Evolutionary conservation across 2,888 invertebrate genomes (phyloP).

Genomic region (Lepidocyrtoides sp.): DNA sequence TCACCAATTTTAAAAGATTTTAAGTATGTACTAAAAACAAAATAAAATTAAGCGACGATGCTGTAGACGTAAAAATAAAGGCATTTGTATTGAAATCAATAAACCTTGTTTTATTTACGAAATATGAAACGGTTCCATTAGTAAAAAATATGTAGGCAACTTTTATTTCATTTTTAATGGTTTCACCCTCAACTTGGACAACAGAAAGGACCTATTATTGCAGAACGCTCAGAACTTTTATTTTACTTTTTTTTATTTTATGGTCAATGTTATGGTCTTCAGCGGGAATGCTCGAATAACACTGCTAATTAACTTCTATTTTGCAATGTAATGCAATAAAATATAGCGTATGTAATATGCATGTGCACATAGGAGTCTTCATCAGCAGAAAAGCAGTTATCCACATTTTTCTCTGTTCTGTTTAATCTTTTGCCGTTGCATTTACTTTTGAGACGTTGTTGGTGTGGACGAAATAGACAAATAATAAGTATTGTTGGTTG

Average conservation of each 20-base stretch:
- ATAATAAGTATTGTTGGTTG: not conserved
- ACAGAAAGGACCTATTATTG: not conserved
- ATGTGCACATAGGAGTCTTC: not conserved
- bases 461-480: not conserved
- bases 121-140: slow-evolving; percentile 37
- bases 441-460: not conserved
- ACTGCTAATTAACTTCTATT: slow-evolving; percentile 43
- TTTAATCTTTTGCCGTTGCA: not conserved
- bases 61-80: too few species aligned
- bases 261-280: not conserved
- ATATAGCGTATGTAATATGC: not conserved
- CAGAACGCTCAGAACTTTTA: not conserved
- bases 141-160: not conserved
- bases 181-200: not conserved
- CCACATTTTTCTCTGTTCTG: not conserved
- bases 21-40: slow-evolving; percentile 1
- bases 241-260: not conserved
- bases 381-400: not conserved
- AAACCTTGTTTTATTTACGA: slow-evolving; percentile 33
- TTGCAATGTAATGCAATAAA: not conserved
- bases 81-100: not conserved
- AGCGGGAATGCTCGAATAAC: not conserved
- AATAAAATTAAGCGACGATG: too few species aligned
- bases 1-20: too few species aligned
- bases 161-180: not conserved